Conservation (phyloP, 2,797 vertebrate genomes). For the Phylloscopus collybita region DNA sequence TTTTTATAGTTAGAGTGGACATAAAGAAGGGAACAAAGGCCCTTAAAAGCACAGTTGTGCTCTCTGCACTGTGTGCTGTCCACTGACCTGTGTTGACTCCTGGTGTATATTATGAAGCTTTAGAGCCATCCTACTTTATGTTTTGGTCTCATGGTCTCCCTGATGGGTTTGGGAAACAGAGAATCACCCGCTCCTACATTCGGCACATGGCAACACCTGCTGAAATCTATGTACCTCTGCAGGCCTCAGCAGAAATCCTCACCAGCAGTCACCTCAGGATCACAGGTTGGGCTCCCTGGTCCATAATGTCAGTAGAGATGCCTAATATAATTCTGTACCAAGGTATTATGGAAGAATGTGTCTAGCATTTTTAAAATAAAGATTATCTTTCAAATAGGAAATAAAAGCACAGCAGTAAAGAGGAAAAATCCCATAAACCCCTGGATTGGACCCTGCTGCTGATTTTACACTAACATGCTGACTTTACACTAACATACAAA, state of each 20-base stretch:
- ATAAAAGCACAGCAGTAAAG: neutral
- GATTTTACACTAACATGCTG: conserved; percentile 34
- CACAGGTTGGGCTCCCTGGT: neutral
- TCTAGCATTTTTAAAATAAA: neutral
- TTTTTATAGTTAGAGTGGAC: neutral
- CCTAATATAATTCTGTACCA: neutral
- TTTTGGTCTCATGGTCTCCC: neutral
- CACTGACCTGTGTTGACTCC: neutral
- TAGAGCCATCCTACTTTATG: neutral
- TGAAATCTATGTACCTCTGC: neutral
- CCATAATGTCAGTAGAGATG: neutral
- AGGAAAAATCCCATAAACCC: neutral
- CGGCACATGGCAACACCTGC: neutral
- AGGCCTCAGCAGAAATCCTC: neutral
- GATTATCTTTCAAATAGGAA: conserved; percentile 29
- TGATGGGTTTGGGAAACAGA: neutral
- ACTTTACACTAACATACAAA: conserved; percentile 28
- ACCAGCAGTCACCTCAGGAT: neutral
- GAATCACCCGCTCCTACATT: fast-evolving
- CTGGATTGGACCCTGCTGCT: neutral
- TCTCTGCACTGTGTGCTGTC: neutral
- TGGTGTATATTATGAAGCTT: neutral
- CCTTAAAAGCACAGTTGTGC: neutral
- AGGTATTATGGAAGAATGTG: neutral
- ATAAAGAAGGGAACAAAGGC: neutral